Conservation (phyloP, 1,140 invertebrate genomes). For the Drosophila neocordata region DNA sequence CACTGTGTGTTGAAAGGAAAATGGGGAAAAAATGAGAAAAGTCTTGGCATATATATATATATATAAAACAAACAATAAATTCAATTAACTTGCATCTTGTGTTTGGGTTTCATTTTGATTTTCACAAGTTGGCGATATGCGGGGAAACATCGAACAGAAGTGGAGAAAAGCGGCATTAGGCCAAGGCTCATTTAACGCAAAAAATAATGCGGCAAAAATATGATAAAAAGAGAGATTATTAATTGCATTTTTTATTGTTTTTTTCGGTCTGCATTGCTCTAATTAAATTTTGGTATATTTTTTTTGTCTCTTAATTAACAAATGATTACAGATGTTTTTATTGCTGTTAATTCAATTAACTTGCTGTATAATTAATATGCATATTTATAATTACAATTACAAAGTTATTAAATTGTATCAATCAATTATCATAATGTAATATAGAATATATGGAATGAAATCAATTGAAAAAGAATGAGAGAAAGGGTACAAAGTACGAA, state of each 20-base stretch:
- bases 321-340: conserved; percentile 8
- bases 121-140: conserved; percentile 33
- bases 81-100: conserved; percentile 50
- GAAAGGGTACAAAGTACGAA: too few species aligned
- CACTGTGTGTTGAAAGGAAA: conserved; percentile 8
- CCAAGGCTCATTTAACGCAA: background rate
- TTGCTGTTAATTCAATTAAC: background rate
- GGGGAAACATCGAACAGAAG: conserved; percentile 20
- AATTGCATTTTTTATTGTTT: conserved; percentile 21
- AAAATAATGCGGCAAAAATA: too few species aligned
- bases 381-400: background rate
- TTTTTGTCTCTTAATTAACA: background rate
- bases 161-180: conserved; percentile 34
- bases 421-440: conserved; percentile 1
- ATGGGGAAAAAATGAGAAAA: conserved; percentile 34
- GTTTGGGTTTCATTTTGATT: conserved; percentile 28
- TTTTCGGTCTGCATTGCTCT: background rate
- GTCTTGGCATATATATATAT: conserved; percentile 11
- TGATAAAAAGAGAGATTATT: conserved; percentile 34
- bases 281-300: background rate
- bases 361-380: background rate
- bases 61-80: conserved; percentile 49
- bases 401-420: background rate
- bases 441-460: too few species aligned
- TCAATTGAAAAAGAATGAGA: too few species aligned